Percentiles rank a stretch among this genome's conserved stretches.
Evolutionary conservation across 2,797 vertebrate species (phyloP).

Genomic region (Cercopithecus diana): DNA sequence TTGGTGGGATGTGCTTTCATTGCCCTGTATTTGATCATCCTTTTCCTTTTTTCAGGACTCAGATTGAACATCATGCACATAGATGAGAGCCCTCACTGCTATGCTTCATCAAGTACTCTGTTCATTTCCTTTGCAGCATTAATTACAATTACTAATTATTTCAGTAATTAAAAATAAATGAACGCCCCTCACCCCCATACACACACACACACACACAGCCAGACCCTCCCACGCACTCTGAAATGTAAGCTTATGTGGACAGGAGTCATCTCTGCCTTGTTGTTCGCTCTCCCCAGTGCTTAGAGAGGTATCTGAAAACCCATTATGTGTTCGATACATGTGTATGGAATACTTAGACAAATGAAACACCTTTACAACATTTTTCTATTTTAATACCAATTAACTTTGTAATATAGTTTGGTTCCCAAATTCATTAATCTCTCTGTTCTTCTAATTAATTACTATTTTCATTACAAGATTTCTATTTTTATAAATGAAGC

Average conservation of each 20-base stretch:
- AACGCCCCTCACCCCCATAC: neutral
- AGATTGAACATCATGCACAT: neutral
- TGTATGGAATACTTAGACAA: neutral
- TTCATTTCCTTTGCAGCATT: neutral
- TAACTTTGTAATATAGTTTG: neutral
- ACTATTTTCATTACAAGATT: neutral
- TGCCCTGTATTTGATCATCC: neutral
- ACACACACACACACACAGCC: accelerated
- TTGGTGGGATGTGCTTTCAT: neutral
- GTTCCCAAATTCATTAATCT: neutral
- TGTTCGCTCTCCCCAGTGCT: neutral
- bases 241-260: neutral
- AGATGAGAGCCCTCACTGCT: neutral
- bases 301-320: neutral
- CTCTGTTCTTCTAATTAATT: neutral
- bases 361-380: neutral
- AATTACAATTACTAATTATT: neutral
- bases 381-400: neutral
- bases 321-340: neutral
- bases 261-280: neutral
- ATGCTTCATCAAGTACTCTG: neutral
- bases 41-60: neutral
- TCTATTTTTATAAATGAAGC: neutral
- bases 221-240: neutral
- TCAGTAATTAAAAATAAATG: neutral